These are phyloP conservation scores for Monodelphis domestica DNA, from an alignment of 2,797 vertebrate genomes.

Conservation along the genomic window DNA sequence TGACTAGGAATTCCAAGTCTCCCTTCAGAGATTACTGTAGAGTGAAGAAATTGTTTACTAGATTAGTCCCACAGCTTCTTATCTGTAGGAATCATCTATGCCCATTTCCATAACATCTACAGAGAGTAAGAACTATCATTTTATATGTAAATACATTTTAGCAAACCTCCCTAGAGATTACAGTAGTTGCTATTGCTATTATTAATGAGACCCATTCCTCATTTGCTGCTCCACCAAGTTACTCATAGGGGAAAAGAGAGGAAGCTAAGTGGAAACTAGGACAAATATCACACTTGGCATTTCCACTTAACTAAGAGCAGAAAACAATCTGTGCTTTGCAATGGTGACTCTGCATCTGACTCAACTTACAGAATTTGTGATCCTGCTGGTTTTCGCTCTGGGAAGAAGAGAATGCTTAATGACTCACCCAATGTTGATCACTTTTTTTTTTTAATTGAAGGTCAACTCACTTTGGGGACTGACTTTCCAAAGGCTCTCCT, in stretches of 20 bases:
- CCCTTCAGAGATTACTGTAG: neutral
- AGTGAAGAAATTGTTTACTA: neutral
- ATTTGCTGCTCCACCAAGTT: neutral
- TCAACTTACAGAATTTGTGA: neutral
- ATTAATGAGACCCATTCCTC: neutral
- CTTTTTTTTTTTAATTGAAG: neutral
- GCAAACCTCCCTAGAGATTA: neutral
- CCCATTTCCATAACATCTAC: slow-evolving; percentile 55
- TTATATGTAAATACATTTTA: slow-evolving; percentile 75
- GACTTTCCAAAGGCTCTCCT: neutral
- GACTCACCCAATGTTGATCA: neutral
- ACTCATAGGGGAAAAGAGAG: neutral
- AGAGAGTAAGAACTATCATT: slow-evolving; percentile 72
- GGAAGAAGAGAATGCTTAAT: neutral
- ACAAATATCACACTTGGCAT: neutral
- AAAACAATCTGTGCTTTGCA: neutral
- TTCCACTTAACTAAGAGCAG: neutral
- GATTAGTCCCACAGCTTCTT: slow-evolving; percentile 19
- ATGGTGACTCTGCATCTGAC: neutral
- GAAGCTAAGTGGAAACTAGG: neutral
- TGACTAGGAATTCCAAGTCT: neutral
- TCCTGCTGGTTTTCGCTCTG: neutral
- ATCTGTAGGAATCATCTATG: slow-evolving; percentile 51
- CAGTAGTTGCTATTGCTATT: neutral
- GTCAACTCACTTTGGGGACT: neutral